Conservation (phyloP, 2,113 vertebrate genomes). For the Sylvia atricapilla region DNA sequence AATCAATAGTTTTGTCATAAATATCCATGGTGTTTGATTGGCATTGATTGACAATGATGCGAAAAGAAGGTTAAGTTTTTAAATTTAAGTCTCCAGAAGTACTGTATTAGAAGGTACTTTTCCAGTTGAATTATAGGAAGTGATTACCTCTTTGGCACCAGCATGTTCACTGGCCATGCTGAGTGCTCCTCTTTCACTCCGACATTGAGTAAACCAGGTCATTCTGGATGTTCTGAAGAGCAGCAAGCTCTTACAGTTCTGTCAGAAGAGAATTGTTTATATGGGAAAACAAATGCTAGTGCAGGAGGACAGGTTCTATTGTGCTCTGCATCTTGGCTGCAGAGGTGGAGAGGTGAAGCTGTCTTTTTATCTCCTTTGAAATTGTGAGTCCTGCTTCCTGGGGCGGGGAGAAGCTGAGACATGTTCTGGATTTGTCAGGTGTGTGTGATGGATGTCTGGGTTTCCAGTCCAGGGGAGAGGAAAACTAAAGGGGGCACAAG, state of each 20-base stretch:
- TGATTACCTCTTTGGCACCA: not conserved
- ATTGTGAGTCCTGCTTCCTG: not conserved
- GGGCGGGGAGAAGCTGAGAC: not conserved
- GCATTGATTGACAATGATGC: not conserved
- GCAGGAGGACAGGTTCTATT: not conserved
- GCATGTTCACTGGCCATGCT: accelerated
- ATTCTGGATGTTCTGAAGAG: not conserved
- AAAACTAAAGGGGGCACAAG: not conserved
- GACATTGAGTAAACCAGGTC: accelerated
- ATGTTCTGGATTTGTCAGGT: not conserved
- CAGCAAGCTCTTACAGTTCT: not conserved
- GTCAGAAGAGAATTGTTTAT: not conserved
- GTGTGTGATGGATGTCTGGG: not conserved
- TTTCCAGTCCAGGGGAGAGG: not conserved
- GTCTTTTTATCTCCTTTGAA: not conserved
- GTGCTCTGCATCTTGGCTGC: not conserved
- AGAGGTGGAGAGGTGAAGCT: not conserved
- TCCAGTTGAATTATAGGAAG: not conserved
- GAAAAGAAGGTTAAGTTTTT: not conserved
- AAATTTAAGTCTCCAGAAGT: not conserved
- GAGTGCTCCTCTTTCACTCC: not conserved
- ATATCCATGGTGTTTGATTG: not conserved
- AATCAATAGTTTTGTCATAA: not conserved
- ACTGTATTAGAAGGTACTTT: not conserved
- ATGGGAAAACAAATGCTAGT: not conserved